Percentiles rank a stretch among this genome's conserved stretches.
These are phyloP conservation scores for Cylindroiulus punctatus DNA, from an alignment of 2,888 invertebrate species.

Conservation along the genomic window DNA sequence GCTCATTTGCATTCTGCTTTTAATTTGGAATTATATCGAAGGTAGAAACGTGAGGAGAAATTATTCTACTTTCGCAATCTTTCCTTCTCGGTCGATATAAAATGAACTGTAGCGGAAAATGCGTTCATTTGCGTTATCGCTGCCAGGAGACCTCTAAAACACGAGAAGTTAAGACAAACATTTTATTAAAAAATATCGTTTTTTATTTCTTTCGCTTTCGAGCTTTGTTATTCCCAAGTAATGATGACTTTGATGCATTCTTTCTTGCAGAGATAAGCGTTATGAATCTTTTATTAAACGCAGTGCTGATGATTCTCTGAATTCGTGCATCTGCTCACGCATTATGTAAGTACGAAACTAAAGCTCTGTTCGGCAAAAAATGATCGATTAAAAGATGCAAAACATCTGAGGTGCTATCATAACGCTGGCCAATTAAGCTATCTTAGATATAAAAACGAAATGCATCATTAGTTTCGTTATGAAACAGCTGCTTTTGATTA, in stretches of 20 bases:
- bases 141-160: not conserved
- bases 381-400: not conserved
- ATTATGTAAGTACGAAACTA: not conserved
- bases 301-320: not conserved
- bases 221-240: not conserved
- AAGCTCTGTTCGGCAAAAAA: not conserved
- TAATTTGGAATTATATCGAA: not conserved
- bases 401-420: not conserved
- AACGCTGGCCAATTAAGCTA: not conserved
- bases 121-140: constrained; percentile 2
- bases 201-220: not conserved
- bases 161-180: not conserved
- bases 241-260: not conserved
- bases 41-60: not conserved
- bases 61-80: not conserved
- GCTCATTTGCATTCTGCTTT: not conserved
- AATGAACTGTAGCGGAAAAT: not conserved
- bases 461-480: not conserved
- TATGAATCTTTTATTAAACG: not conserved
- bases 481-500: too few species aligned
- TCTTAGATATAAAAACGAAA: not conserved
- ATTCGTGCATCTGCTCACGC: not conserved
- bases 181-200: not conserved
- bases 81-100: not conserved
- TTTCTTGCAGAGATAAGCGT: not conserved